Evolutionary conservation across 1,140 invertebrate genomes (phyloP).

Genomic region (Adoxophyes honmai): DNA sequence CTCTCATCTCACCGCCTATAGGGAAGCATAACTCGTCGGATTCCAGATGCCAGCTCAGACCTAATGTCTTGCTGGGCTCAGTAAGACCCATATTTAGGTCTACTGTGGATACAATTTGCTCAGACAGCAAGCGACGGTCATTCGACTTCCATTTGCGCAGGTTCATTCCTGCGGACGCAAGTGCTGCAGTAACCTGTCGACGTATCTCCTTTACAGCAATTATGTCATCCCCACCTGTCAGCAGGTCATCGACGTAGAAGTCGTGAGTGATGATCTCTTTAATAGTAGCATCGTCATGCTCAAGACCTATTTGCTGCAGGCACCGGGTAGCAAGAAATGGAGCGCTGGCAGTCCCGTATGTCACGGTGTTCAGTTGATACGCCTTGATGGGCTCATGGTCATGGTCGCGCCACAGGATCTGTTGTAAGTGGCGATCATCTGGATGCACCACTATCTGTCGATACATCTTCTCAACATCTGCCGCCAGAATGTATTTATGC

Average conservation of each 20-base stretch:
- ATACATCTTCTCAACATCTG: constrained; percentile 61
- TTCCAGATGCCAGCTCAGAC: constrained; percentile 19
- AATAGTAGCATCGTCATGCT: constrained; percentile 19
- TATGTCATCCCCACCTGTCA: constrained; percentile 44
- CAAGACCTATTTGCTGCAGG: constrained; percentile 22
- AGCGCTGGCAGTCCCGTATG: constrained; percentile 19
- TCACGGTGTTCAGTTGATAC: too few species aligned
- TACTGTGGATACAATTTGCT: not conserved
- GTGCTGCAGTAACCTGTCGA: constrained; percentile 16
- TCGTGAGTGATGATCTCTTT: constrained; percentile 36
- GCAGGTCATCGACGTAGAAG: constrained; percentile 72
- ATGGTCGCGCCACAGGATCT: constrained; percentile 43
- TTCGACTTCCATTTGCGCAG: too few species aligned
- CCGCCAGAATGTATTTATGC: constrained; percentile 36
- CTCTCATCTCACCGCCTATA: not conserved
- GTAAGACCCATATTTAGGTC: constrained; percentile 25
- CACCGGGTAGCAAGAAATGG: constrained; percentile 25
- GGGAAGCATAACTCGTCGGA: constrained; percentile 21
- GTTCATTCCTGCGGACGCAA: too few species aligned
- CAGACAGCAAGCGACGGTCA: too few species aligned
- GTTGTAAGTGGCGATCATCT: constrained; percentile 37
- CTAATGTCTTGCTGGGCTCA: constrained; percentile 26
- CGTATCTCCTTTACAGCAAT: constrained; percentile 20
- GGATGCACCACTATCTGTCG: constrained; percentile 40
- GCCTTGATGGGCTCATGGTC: constrained; percentile 19